Base-by-base conservation (phyloP, 2,797 vertebrate genomes). In the Borostomias antarcticus region DNA sequence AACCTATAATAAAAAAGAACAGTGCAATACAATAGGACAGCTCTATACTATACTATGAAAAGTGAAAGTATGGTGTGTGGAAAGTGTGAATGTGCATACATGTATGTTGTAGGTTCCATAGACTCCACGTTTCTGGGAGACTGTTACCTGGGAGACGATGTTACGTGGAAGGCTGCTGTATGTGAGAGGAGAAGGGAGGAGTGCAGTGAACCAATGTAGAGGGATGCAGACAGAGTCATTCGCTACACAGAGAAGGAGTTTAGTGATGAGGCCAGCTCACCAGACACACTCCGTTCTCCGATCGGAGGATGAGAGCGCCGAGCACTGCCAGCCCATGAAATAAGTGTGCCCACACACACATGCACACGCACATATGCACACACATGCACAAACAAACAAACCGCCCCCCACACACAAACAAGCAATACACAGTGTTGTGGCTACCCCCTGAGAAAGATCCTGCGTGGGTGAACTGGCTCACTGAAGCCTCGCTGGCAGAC, bases 211-310 rank as follows among this genome's bases (percentile, higher is more conserved):
- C 15, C 40, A 13, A n/a, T 17, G 7, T 45, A 0, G 5, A 45
- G 7, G 40, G 40, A 4, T 45, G 40, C 13, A n/a, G 4, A 17
- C 40, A 4, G 40, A 45, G 40, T 7, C 40, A 6, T 13, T 45
- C 4, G n/a, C n/a, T 45, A 45, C 40, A 45, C 40, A 45, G 40
- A 15, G 40, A 17, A 45, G 37, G 26, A 43, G 17, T 43, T 23
- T 8, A 26, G 35, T 59, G 58, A 43, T 17, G 43, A 59, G 37
- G 37, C 57, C 21, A 58, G 33, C 58, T 59, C 58, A n/a, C n/a
- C n/a, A n/a, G 37, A 28, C 58, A 43, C 11, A 59, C 37, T 1
- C 17, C 2, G 15, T 29, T 43, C 37, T 59, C 15, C 1, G 37
- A 13, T 13, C 19, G 43, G 58, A 19, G 25, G 13, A 57, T 3